Conservation (phyloP, 2,113 vertebrate species). For the Eclectus roratus region DNA sequence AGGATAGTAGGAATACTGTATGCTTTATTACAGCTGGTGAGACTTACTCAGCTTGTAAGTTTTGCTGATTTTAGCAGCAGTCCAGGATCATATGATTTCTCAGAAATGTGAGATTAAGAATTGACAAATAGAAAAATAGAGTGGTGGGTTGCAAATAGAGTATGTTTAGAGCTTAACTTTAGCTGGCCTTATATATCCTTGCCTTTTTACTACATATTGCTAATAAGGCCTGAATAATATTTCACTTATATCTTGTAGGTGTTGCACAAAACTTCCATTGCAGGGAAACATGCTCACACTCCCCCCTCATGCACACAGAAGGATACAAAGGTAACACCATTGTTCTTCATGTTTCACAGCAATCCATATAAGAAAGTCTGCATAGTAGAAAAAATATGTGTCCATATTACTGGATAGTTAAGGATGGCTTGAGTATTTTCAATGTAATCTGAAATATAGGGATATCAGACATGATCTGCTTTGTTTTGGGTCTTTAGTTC, state of each 20-base stretch:
- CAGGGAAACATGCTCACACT: accelerated
- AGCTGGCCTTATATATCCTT: background rate
- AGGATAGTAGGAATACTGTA: background rate
- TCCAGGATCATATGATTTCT: background rate
- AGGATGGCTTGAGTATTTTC: background rate
- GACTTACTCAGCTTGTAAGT: background rate
- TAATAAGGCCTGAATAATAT: background rate
- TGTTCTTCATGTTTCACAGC: background rate
- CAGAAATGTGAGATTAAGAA: background rate
- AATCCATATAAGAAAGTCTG: background rate
- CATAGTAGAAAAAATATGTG: background rate
- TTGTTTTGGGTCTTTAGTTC: background rate
- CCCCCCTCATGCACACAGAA: accelerated
- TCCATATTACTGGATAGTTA: background rate
- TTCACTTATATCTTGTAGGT: background rate
- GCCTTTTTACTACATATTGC: background rate
- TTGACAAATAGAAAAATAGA: background rate
- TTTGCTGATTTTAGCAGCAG: background rate
- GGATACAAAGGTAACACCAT: background rate
- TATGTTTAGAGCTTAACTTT: background rate
- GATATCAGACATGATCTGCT: background rate
- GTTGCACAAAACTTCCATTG: background rate
- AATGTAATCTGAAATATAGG: background rate
- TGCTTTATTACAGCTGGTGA: background rate
- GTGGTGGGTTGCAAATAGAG: background rate